Evolutionary conservation across 2,888 invertebrate species (phyloP).

Genomic region (Drosophila recens): DNA sequence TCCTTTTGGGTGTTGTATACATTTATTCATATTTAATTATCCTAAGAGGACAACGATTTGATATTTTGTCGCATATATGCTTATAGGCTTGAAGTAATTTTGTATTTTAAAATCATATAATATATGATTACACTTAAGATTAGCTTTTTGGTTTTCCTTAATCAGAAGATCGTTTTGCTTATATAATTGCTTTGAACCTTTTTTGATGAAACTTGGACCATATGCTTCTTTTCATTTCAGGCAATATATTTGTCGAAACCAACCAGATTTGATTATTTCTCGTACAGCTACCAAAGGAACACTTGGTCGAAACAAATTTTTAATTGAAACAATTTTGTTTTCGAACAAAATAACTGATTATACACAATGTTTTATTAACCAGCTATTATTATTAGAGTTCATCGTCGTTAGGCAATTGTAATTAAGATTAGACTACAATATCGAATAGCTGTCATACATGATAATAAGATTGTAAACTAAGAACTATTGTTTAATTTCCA

Average conservation of each 20-base stretch:
- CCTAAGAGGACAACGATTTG: neutral
- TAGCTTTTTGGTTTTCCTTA: neutral
- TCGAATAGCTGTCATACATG: conserved; percentile 20
- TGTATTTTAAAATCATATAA: neutral
- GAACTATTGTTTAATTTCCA: conserved; percentile 14
- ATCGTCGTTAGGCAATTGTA: conserved; percentile 9
- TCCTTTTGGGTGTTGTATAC: neutral
- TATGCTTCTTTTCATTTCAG: conserved; percentile 32
- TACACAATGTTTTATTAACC: conserved; percentile 11
- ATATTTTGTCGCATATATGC: too few relatives aligned
- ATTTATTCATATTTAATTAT: neutral
- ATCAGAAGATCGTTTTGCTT: conserved; percentile 8
- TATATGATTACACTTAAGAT: neutral
- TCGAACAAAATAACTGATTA: conserved; percentile 5
- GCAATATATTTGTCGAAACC: conserved; percentile 31
- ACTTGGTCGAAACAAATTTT: conserved; percentile 22
- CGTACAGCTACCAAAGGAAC: conserved; percentile 30
- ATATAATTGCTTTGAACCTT: conserved; percentile 11
- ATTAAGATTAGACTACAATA: conserved; percentile 6
- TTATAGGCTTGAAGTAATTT: neutral
- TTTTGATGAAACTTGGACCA: conserved; percentile 24
- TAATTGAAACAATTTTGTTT: conserved; percentile 8
- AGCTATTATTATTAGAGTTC: conserved; percentile 7
- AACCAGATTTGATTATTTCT: conserved; percentile 29
- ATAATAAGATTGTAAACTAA: conserved; percentile 19